These are phyloP conservation scores for Helobdella robusta DNA, from an alignment of 2,888 invertebrate genomes.

Conservation along the genomic window DNA sequence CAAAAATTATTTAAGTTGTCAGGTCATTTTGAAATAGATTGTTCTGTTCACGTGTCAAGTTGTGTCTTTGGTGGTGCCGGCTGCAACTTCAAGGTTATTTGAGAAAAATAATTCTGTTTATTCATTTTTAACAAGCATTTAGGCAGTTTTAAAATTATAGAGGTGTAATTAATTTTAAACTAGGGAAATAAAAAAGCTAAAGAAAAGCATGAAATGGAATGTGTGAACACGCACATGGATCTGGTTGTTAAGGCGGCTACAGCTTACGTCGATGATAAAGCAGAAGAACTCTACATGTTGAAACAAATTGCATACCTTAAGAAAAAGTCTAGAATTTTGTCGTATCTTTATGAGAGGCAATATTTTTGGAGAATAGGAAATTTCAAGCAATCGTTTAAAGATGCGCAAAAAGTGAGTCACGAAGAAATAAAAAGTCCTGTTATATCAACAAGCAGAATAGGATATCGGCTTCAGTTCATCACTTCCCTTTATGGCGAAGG, in stretches of 20 bases:
- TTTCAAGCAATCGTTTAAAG: neutral
- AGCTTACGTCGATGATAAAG: neutral
- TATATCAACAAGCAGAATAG: neutral
- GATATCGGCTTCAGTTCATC: conserved; percentile 10
- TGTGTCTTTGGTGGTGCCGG: conserved; percentile 7
- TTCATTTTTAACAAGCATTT: neutral
- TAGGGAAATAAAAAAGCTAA: neutral
- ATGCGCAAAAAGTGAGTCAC: conserved; percentile 7
- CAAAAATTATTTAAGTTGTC: neutral
- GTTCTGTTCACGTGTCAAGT: neutral
- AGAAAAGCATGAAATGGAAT: conserved; percentile 3
- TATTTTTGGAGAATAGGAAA: conserved; percentile 21
- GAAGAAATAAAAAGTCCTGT: conserved; percentile 11
- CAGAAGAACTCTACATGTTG: neutral
- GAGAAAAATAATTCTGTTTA: neutral
- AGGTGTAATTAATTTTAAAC: neutral
- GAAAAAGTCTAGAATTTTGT: conserved; percentile 10
- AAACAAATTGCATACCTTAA: neutral
- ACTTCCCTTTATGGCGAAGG: conserved; percentile 10
- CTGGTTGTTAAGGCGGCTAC: neutral
- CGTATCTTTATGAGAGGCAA: neutral
- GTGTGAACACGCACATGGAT: neutral
- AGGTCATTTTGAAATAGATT: neutral
- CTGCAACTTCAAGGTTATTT: conserved; percentile 5
- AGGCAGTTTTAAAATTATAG: no score